phyloP scores from a whole-genome alignment of 2,888 invertebrate genomes.

The Strigamia crassipes region DNA sequence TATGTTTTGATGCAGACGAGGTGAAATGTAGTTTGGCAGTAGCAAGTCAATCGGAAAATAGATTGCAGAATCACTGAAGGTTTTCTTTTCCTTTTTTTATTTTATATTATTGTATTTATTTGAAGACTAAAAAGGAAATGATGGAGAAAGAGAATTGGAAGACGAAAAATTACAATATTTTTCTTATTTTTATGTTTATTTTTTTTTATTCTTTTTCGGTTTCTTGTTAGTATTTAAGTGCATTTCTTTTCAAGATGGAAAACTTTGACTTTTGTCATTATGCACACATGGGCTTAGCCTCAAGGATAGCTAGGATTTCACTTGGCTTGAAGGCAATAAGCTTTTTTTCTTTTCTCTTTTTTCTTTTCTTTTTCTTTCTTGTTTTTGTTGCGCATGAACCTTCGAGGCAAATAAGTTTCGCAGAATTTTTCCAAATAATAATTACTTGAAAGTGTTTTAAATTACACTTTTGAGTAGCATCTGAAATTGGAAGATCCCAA shows the following conservation, averaged over 20 bases:
- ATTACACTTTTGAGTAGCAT: too few relatives aligned
- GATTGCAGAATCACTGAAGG: neutral
- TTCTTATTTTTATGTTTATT: neutral
- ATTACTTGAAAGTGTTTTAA: too few relatives aligned
- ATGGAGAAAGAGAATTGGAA: neutral
- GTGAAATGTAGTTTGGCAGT: conserved; percentile 24
- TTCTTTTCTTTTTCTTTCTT: too few relatives aligned
- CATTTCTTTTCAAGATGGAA: neutral
- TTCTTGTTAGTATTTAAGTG: neutral
- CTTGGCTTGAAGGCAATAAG: too few relatives aligned
- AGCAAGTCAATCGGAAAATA: conserved; percentile 10
- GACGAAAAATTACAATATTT: neutral
- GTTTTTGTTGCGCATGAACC: too few relatives aligned
- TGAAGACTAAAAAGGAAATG: neutral
- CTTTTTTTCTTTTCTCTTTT: too few relatives aligned
- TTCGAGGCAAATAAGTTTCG: too few relatives aligned
- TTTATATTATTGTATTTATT: neutral
- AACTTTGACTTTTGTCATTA: too few relatives aligned
- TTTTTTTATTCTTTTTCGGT: neutral
- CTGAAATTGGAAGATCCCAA: too few relatives aligned
- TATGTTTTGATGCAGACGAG: conserved; percentile 18
- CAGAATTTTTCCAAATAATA: too few relatives aligned
- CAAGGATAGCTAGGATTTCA: too few relatives aligned
- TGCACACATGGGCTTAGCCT: too few relatives aligned
- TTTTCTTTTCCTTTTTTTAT: neutral